Evolutionary conservation across 2,888 invertebrate genomes (phyloP).

Genomic region (Tiliacea citrago): DNA sequence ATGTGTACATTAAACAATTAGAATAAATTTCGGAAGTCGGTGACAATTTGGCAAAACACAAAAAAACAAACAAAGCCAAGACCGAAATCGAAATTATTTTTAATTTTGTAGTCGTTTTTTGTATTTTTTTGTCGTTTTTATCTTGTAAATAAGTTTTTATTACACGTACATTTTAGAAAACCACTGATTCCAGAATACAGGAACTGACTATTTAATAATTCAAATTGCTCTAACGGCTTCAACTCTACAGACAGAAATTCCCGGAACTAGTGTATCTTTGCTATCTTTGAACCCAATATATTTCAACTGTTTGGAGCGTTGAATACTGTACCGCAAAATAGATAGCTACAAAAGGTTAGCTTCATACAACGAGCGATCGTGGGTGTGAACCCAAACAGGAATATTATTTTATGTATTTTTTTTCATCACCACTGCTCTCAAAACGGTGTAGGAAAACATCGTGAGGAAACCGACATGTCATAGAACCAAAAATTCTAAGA

Average conservation of each 20-base stretch:
- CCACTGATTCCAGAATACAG: background rate
- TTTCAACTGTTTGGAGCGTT: slow-evolving; percentile 41
- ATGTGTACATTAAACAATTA: too few relatives aligned
- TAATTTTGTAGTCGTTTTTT: too few relatives aligned
- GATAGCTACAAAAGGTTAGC: background rate
- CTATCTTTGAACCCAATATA: slow-evolving; percentile 44
- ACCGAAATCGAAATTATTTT: too few relatives aligned
- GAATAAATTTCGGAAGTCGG: too few relatives aligned
- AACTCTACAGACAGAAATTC: background rate
- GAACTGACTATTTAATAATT: background rate
- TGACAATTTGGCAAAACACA: too few relatives aligned
- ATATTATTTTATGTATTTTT: background rate
- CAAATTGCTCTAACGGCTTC: background rate
- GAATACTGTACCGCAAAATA: background rate
- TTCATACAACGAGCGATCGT: too few relatives aligned
- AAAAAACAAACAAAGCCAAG: too few relatives aligned
- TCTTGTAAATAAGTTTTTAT: too few relatives aligned
- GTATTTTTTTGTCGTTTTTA: too few relatives aligned
- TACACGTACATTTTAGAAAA: background rate
- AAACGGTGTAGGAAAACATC: background rate
- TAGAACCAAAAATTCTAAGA: background rate
- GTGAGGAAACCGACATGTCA: background rate
- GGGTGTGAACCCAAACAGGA: too few relatives aligned
- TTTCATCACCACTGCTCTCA: background rate
- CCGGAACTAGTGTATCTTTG: slow-evolving; percentile 20